Base-by-base conservation (phyloP, 2,888 invertebrate genomes). In the Cheilosia pagana region DNA sequence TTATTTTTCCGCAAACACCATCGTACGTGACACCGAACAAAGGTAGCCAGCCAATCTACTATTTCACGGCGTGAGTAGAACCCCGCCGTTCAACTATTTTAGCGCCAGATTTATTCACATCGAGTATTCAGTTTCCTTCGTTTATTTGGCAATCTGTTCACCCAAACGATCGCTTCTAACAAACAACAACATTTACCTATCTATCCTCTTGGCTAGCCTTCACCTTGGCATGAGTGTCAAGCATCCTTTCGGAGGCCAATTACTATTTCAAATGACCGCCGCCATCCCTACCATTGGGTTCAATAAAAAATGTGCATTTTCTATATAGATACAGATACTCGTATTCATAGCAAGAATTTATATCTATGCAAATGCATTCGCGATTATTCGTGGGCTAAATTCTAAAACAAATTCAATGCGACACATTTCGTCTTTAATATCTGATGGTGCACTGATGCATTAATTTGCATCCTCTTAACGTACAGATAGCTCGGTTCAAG, bases 401-500 rank as follows among this genome's bases (percentile, higher is more conserved):
- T 76, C 81, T 76, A 81, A 81, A 45, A 71, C 81, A 70, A 10
- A 71, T 81, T 71, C 59, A 71, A 43, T 65, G 65, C 70, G 70
- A 71, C 57, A 71, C 57, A 52, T 70, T 52, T 52, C 28, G 28
- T 8, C 35, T 68, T 55, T 75, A 50, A 75, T 70, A 63, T 76
- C 55, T 76, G 71, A 76, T 71, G 81, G 81, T 81, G 81, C 81
- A 81, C 53, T 65, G 76, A 6, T 81, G 71, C 71, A 71, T 76
- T 59, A 60, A 81, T 81, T 81, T 76, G 76, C 81, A 81, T 76
- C 25, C 59, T n/a, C 65, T 76, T 75, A 67, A 45, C 25, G 52
- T 12, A 14, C 16, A 31, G 50, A 14, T 3, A 5, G 3, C 39
- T n/a, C 81, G 60, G 81, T 81, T 81, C 81, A 81, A 76, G 70